Base-by-base conservation (phyloP, 2,797 vertebrate species). In the Hemitrygon akajei region DNA sequence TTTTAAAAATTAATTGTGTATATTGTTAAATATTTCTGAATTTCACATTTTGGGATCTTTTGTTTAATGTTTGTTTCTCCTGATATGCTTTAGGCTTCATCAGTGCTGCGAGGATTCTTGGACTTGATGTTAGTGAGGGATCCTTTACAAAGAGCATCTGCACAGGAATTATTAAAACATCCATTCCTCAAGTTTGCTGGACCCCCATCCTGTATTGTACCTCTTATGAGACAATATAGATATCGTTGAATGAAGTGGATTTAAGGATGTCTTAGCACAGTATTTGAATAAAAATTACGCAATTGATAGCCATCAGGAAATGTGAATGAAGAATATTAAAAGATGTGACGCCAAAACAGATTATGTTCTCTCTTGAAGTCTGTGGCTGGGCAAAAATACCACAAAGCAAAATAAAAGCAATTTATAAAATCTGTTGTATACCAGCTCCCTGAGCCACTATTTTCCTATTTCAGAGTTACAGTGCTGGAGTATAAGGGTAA, bases 201-300 rank as follows among this genome's bases (percentile, higher is more conserved):
- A 87, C 98, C 98, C 0, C 98, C 98, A 0, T 98, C 98, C 47
- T 99, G 99, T 96, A 99, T 99, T 40, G 97, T 99, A 92, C 98
- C 99, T 76, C 98, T 99, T 94, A 99, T 99, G 99, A 98, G 98
- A 96, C 99, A 99, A 95, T 98, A 99, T 95, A 97, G 98, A 94
- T 98, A 98, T 93, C 98, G 97, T 96, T 99, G 97, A 99, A 93
- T 22, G 86, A 63, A 89, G 86, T 66, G n/a, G n/a, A 84, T 58
- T 84, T 84, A 56, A 84, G 47, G 9, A 69, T 63, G 58, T 89
- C 60, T 69, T 34, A 37, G 63, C 63, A 89, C 86, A 37, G 3
- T 63, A 37, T 34, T 89, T 30, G 22, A 66, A 89, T 69, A n/a
- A 69, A 63, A 89, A 20, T 89, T 37, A 93, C 95, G 95, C 95